These are phyloP conservation scores for Temnothorax nylanderi DNA, from an alignment of 1,140 invertebrate species.

Conservation along the genomic window DNA sequence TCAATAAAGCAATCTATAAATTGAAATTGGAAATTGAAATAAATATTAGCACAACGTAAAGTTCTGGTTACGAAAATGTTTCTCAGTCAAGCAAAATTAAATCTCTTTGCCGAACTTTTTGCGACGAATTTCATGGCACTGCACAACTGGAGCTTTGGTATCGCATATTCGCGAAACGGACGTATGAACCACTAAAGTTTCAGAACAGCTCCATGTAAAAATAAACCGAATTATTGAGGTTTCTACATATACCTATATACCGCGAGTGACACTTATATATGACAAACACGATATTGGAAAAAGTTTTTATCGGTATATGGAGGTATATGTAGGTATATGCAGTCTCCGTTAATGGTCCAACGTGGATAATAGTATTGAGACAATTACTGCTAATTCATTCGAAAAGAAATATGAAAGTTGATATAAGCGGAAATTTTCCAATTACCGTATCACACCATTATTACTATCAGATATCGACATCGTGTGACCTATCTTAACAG, in stretches of 20 bases:
- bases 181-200: background rate
- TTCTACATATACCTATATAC: background rate
- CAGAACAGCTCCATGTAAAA: slow-evolving; percentile 30
- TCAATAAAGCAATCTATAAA: background rate
- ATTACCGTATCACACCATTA: background rate
- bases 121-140: slow-evolving; percentile 5
- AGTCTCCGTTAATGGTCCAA: background rate
- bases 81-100: slow-evolving; percentile 7
- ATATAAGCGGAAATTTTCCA: slow-evolving; percentile 25
- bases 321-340: background rate
- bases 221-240: slow-evolving; percentile 25
- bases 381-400: slow-evolving; percentile 38
- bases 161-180: background rate
- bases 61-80: background rate
- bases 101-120: background rate
- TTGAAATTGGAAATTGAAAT: background rate
- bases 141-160: background rate
- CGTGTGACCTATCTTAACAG: background rate
- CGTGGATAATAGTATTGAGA: slow-evolving; percentile 11
- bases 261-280: background rate
- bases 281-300: slow-evolving; percentile 25
- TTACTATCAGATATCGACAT: slow-evolving; percentile 1
- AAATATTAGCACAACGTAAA: slow-evolving; percentile 1
- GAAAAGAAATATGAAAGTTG: background rate
- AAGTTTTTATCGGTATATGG: slow-evolving; percentile 7